Conservation (phyloP, 2,888 invertebrate species). For the Arge pagana region DNA sequence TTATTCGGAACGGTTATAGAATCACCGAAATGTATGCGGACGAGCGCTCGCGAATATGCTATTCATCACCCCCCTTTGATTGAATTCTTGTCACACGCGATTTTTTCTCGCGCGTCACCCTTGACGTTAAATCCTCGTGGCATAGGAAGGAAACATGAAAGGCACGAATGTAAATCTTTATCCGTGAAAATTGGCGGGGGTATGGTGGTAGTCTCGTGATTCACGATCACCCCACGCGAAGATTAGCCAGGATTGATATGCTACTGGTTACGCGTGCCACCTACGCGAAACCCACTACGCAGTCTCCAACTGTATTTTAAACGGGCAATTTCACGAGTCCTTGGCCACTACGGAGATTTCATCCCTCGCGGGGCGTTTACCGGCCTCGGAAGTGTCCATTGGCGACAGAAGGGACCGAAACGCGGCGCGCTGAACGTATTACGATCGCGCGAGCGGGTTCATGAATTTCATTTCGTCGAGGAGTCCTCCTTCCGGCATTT, state of each 20-base stretch:
- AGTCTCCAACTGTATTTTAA: conserved; percentile 45
- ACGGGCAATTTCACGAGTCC: conserved; percentile 56
- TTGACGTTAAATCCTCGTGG: conserved; percentile 2
- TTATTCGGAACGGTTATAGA: too few species aligned
- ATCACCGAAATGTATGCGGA: too few species aligned
- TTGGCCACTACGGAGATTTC: conserved; percentile 53
- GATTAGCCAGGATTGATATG: conserved; percentile 17
- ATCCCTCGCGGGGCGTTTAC: conserved; percentile 49
- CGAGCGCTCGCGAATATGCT: too few species aligned
- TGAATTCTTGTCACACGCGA: too few species aligned
- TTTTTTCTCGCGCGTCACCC: too few species aligned
- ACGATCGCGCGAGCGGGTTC: conserved; percentile 57
- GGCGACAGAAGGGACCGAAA: conserved; percentile 35
- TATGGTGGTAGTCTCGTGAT: conserved; percentile 25
- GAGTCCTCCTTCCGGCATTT: not conserved
- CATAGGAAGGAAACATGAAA: too few species aligned
- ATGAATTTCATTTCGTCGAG: conserved; percentile 44
- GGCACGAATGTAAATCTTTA: conserved; percentile 30
- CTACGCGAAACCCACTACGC: too few species aligned
- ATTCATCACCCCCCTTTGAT: too few species aligned
- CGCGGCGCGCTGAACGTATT: conserved; percentile 51
- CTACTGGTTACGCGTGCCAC: too few species aligned
- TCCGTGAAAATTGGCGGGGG: conserved; percentile 24
- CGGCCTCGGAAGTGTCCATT: conserved; percentile 48
- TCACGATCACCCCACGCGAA: conserved; percentile 15